phyloP scores from a whole-genome alignment of 2,888 invertebrate genomes.

The Dusona sp. region DNA sequence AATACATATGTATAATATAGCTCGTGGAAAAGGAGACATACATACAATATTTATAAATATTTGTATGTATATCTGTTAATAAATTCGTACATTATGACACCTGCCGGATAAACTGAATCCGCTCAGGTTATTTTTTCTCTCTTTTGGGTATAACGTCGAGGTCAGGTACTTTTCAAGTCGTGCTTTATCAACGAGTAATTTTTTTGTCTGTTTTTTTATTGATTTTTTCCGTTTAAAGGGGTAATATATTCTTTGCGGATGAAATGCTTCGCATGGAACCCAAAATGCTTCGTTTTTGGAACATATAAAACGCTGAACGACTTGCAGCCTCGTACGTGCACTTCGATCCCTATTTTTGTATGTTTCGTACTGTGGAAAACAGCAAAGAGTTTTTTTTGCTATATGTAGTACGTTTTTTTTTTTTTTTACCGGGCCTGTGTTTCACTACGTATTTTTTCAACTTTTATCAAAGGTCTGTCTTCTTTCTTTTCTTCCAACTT shows the following conservation, averaged over 20 bases:
- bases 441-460: background rate
- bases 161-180: constrained; percentile 83
- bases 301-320: constrained; percentile 52
- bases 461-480: background rate
- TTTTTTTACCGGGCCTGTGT: background rate
- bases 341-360: constrained; percentile 6
- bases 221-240: constrained; percentile 46
- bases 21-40: constrained; percentile 59
- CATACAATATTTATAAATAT: constrained; percentile 78
- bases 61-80: constrained; percentile 64
- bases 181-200: constrained; percentile 67
- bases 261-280: background rate
- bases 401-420: background rate
- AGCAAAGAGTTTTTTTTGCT: constrained; percentile 21
- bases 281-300: constrained; percentile 31
- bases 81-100: constrained; percentile 80
- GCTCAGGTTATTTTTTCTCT: constrained; percentile 59
- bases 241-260: constrained; percentile 26
- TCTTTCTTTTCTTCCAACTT: background rate
- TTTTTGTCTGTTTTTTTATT: constrained; percentile 41
- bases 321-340: constrained; percentile 61
- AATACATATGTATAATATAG: constrained; percentile 67
- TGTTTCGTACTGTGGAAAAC: constrained; percentile 16
- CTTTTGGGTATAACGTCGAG: constrained; percentile 71
- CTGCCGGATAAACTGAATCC: constrained; percentile 78